Base-by-base conservation (phyloP, 2,113 vertebrate species). In the Pleuronectes platessa region DNA sequence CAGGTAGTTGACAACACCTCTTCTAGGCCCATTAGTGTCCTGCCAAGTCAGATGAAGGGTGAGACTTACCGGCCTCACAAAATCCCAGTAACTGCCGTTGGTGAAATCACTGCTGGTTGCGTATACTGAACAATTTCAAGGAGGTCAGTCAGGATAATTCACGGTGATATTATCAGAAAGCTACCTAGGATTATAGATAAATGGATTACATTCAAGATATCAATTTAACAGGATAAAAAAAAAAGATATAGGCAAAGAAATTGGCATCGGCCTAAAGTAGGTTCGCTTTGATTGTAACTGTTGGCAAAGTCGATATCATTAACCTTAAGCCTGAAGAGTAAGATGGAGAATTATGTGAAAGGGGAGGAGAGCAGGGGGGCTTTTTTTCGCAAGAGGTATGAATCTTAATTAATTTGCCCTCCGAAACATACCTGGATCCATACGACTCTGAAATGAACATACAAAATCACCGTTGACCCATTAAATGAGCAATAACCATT, bases 31-130 rank as follows among this genome's bases (percentile, higher is more conserved):
- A 72, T 63, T 76, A 78, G 71, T 78, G 64, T 86, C 58, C 71
- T 77, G 85, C 74, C 71, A 82, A 78, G 26, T 68, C 68, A 77
- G 55, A 81, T 63, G 80, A 79, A 71, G 59, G n/a, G 47, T 69
- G 27, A 58, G 69, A 11, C 7, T 21, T 21, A 54, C 18, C 20
- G 8, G 51, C 67, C 70, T 64, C 51, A 17, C 35, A 31, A 59
- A 59, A 61, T 62, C 51, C 24, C 53, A 71, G 21, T 55, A 69
- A 71, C 1, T 71, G 62, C 51, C 79, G 68, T 3, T 24, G 35
- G 13, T 69, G 18, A 31, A 13, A 59, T 23, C 55, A 27, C 31
- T 55, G 24, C 54, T 56, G 54, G 54, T 55, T 55, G 11, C 21
- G 2, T 12, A 67, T 2, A 12, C 35, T 12, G 5, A 55, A 45